phyloP scores from a whole-genome alignment of 1,140 invertebrate species.

The Periplaneta americana region DNA sequence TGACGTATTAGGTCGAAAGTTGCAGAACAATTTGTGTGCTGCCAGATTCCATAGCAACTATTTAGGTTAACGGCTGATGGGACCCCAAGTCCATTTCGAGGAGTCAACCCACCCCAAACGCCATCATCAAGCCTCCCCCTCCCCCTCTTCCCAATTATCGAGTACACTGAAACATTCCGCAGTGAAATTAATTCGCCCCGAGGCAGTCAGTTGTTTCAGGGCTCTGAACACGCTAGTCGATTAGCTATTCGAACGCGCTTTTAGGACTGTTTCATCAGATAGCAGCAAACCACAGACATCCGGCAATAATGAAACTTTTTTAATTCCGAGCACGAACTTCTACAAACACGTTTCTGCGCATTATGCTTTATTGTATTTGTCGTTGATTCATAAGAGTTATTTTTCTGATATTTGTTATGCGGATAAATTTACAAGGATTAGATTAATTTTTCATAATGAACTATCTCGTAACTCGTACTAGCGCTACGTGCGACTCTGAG shows the following conservation, averaged over 20 bases:
- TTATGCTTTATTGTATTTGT: neutral
- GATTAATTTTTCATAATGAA: too few species aligned
- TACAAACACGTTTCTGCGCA: neutral
- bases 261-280: neutral
- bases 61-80: neutral
- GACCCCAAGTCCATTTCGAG: neutral
- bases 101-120: too few species aligned
- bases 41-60: neutral
- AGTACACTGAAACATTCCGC: neutral
- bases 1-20: neutral
- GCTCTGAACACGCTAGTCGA: neutral
- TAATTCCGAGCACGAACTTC: neutral
- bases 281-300: neutral
- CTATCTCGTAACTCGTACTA: too few species aligned
- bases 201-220: neutral
- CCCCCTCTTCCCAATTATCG: neutral
- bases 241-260: neutral
- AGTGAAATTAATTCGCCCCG: neutral
- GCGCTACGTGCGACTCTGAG: too few species aligned
- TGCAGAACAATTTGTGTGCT: neutral
- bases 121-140: neutral
- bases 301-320: neutral
- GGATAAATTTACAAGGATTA: too few species aligned
- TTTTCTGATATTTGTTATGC: too few species aligned
- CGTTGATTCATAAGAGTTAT: neutral